Evolutionary conservation across 2,888 invertebrate species (phyloP).

Genomic region (Orchesella flavescens): DNA sequence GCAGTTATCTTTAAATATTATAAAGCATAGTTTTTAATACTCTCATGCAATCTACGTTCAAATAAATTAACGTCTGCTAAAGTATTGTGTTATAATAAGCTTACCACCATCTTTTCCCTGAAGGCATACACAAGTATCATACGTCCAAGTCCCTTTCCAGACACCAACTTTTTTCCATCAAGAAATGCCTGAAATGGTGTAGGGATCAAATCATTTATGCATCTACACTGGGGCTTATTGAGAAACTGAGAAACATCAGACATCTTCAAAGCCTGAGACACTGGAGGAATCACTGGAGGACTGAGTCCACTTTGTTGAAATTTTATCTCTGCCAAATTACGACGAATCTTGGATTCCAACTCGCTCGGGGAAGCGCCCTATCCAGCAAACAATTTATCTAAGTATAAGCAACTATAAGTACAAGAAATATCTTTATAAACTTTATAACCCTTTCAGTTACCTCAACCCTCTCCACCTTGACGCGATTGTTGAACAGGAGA

Average conservation of each 20-base stretch:
- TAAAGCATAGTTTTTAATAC: no score
- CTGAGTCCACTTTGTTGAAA: constrained; percentile 5
- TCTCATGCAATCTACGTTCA: no score
- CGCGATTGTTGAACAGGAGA: constrained; percentile 55
- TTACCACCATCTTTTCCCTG: constrained; percentile 54
- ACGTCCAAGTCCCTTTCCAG: constrained; percentile 57
- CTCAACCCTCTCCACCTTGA: constrained; percentile 56
- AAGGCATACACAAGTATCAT: constrained; percentile 58
- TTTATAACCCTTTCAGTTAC: constrained; percentile 4
- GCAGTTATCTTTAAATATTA: constrained; percentile 9
- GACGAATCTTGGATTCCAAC: constrained; percentile 34
- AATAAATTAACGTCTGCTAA: no score
- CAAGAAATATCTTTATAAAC: no score
- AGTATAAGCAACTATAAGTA: neutral
- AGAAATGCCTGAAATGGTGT: constrained; percentile 62
- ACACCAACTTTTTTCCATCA: constrained; percentile 61
- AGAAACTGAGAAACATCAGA: constrained; percentile 39
- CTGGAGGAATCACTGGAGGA: neutral
- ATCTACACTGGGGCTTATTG: constrained; percentile 50
- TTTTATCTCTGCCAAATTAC: constrained; percentile 25
- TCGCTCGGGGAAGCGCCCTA: constrained; percentile 47
- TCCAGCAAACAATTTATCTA: neutral
- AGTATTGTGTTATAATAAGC: no score
- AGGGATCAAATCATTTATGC: constrained; percentile 58
- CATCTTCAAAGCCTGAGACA: constrained; percentile 14